phyloP scores from a whole-genome alignment of 2,797 vertebrate species.

The Nannoperca australis region DNA sequence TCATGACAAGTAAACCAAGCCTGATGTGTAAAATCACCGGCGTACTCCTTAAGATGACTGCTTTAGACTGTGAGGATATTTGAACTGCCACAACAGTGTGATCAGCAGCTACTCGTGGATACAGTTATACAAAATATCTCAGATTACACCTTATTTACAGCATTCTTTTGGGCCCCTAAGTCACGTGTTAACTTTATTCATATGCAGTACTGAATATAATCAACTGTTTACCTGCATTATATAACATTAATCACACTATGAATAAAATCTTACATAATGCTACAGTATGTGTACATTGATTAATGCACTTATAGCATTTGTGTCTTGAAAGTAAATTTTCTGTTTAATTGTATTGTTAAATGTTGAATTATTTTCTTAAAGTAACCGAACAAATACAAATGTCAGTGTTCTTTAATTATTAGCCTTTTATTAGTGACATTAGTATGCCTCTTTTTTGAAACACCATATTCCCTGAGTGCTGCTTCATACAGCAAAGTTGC shows the following conservation, averaged over 20 bases:
- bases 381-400: not conserved
- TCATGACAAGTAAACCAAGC: too few relatives aligned
- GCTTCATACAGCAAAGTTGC: not conserved
- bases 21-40: too few relatives aligned
- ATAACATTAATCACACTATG: not conserved
- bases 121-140: not conserved
- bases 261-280: not conserved
- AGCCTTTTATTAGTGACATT: not conserved
- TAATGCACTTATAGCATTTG: not conserved
- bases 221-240: not conserved
- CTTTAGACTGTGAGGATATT: not conserved
- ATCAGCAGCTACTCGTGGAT: not conserved
- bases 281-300: not conserved
- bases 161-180: not conserved
- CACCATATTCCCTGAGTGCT: not conserved
- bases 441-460: not conserved
- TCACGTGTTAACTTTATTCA: not conserved
- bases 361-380: not conserved
- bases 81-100: not conserved
- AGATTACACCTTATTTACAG: slow-evolving; percentile 3
- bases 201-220: not conserved
- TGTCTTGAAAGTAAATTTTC: not conserved
- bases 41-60: not conserved
- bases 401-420: not conserved
- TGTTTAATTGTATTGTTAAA: not conserved